Base-by-base conservation (phyloP, 2,113 vertebrate species). In the Lichenostomus cassidix region DNA sequence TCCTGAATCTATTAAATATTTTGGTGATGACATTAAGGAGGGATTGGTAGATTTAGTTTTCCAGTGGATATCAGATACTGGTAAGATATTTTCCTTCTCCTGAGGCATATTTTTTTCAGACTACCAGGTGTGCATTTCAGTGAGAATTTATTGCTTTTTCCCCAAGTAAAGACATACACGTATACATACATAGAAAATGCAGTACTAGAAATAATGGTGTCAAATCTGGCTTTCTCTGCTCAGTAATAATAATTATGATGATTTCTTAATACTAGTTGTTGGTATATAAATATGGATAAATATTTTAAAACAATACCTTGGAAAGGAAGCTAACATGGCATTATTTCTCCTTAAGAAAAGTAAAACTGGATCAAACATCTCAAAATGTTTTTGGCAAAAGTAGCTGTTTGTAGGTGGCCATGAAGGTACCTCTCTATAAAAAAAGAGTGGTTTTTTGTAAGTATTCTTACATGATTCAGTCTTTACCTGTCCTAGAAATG, bases 61-160 rank as follows among this genome's bases (percentile, higher is more conserved):
- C 67, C 83, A 97, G 52, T 98, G 97, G 97, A 41, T 98, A 79
- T 97, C 95, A 98, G 97, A 96, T 98, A 98, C 44, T 90, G 49
- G 25, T 58, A 68, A 52, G 47, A 18, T 3, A 3, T 15, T 46
- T 80, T 81, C 76, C 20, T 87, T 87, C 42, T 53, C 5, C 24
- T 22, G 77, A 41, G 44, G 37, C 65, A 21, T 33, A 31, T 74
- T 70, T 59, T 58, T 27, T 46, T 55, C 29, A 55, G 31, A 42
- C 37, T 41, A 37, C 42, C 49, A 80, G 41, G 18, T 84, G 15
- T 67, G 33, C 15, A 20, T 90, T 92, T 86, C 64, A 55, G 12
- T 63, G 58, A 73, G 41, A 47, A n/a, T 58, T 46, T 28, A 2
- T 52, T 74, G n/a, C 49, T 71, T 85, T 68, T 55, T 7, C 5